Evolutionary conservation across 2,113 vertebrate genomes (phyloP).

Genomic region (Ctenomys sociabilis): DNA sequence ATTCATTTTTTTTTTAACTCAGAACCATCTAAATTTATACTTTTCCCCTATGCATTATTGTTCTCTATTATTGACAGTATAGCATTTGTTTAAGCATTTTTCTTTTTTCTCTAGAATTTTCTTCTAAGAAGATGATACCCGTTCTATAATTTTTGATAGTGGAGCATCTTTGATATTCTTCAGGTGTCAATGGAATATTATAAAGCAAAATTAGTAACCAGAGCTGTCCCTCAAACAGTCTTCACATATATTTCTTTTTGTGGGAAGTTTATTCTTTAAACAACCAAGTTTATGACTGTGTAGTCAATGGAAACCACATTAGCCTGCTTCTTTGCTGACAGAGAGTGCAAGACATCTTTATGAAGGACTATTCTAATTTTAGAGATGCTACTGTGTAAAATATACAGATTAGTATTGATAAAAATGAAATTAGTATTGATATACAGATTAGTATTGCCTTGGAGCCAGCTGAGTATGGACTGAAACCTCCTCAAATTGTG

Average conservation of each 20-base stretch:
- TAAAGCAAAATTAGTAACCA: background rate
- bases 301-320: background rate
- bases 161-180: background rate
- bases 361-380: background rate
- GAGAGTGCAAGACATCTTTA: background rate
- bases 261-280: slow-evolving; percentile 1
- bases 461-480: too few relatives aligned
- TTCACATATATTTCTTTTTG: background rate
- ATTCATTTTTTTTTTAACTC: slow-evolving; percentile 13
- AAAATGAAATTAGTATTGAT: too few relatives aligned
- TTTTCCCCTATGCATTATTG: background rate
- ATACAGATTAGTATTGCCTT: too few relatives aligned
- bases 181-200: background rate
- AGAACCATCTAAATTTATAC: background rate
- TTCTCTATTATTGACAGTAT: too few relatives aligned
- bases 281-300: background rate
- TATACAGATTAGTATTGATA: background rate
- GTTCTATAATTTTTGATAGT: slow-evolving; percentile 14
- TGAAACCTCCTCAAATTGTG: too few relatives aligned
- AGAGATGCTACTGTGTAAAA: background rate
- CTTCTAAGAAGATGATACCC: background rate
- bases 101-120: slow-evolving; percentile 10
- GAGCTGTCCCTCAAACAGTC: background rate
- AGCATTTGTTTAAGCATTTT: background rate
- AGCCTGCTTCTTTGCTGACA: background rate